A percentile compares a stretch with the other conserved stretches of the same genome.
Evolutionary conservation across 2,113 vertebrate species (phyloP).

Genomic region (Canis aureus): DNA sequence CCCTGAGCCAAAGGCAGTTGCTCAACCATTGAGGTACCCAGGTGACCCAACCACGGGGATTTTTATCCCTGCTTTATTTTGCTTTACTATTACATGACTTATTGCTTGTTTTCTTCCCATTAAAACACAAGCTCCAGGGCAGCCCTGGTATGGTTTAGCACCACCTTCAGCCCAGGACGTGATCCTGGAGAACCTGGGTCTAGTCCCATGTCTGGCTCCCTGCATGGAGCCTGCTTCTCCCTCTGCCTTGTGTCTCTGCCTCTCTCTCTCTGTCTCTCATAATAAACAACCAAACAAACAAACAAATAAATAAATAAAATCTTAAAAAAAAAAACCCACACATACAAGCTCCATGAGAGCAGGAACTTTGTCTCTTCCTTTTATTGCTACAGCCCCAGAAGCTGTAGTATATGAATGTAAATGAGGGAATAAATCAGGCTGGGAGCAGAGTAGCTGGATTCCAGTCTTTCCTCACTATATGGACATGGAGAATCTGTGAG

Average conservation of each 20-base stretch:
- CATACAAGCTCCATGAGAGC: background rate
- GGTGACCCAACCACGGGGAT: background rate
- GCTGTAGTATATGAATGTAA: background rate
- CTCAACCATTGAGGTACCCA: too few relatives aligned
- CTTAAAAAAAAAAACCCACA: too few relatives aligned
- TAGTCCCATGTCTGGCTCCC: too few relatives aligned
- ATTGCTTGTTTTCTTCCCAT: background rate
- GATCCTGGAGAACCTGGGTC: too few relatives aligned
- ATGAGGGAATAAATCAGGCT: background rate
- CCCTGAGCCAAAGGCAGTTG: too few relatives aligned
- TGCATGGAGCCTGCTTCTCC: too few relatives aligned
- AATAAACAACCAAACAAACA: too few relatives aligned
- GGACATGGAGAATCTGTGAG: background rate
- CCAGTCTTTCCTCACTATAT: background rate
- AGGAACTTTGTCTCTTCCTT: background rate
- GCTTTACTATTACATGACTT: background rate
- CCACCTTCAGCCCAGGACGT: too few relatives aligned
- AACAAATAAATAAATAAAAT: too few relatives aligned
- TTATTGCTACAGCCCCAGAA: background rate
- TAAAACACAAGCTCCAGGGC: background rate
- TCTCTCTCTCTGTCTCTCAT: too few relatives aligned
- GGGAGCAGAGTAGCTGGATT: background rate
- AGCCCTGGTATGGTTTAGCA: too few relatives aligned
- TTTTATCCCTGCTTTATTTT: background rate
- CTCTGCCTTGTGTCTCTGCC: too few relatives aligned